Conservation (phyloP, 2,797 vertebrate genomes). For the Neoniphon sammara region DNA sequence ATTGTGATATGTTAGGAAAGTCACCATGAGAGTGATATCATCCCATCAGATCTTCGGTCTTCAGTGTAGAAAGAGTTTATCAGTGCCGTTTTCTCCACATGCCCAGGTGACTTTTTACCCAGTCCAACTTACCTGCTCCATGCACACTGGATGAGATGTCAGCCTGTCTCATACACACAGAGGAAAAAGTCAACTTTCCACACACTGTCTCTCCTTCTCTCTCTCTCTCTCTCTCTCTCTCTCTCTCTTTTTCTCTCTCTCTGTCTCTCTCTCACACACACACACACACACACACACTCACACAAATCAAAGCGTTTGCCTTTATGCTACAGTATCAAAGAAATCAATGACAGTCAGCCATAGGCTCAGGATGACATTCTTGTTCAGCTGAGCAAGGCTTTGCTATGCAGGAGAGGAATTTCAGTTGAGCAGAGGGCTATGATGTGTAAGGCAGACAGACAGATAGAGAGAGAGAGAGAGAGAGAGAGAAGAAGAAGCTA, state of each 20-base stretch:
- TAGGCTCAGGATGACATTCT: conserved; percentile 10
- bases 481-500: background rate
- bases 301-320: background rate
- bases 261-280: background rate
- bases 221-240: background rate
- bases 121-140: too few species aligned
- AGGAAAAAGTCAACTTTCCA: background rate
- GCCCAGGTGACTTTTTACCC: too few species aligned
- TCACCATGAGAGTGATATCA: background rate
- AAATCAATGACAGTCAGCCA: conserved; percentile 37
- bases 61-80: background rate
- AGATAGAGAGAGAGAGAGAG: background rate
- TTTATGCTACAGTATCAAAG: conserved; percentile 19
- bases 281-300: background rate
- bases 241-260: background rate
- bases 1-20: background rate
- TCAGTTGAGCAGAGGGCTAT: too few species aligned
- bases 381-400: background rate
- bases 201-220: background rate
- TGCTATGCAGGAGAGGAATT: conserved; percentile 4
- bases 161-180: too few species aligned
- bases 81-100: background rate
- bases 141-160: too few species aligned
- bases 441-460: too few species aligned
- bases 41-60: background rate